These are phyloP conservation scores for Phyllopteryx taeniolatus DNA, from an alignment of 2,113 vertebrate species.

Conservation along the genomic window DNA sequence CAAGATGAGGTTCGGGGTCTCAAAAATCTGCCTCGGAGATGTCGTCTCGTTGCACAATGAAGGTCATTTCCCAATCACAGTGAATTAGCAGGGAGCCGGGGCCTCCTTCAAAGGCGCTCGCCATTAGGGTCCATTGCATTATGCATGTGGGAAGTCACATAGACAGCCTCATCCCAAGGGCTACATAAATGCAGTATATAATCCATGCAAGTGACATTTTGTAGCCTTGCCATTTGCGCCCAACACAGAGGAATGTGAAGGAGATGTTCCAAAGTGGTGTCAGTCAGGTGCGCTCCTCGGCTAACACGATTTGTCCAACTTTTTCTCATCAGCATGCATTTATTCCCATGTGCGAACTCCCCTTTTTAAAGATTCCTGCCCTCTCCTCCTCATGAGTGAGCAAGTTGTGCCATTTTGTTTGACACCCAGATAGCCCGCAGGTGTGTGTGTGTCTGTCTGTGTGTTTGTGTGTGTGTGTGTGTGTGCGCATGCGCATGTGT, in stretches of 20 bases:
- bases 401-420: constrained; percentile 38
- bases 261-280: constrained; percentile 26
- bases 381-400: constrained; percentile 36
- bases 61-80: constrained; percentile 67
- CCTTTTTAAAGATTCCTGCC: constrained; percentile 45
- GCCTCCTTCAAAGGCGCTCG: constrained; percentile 53
- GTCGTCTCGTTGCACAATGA: constrained; percentile 67
- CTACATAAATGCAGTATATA: constrained; percentile 60
- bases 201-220: constrained; percentile 52
- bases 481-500: constrained; percentile 35
- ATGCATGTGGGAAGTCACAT: constrained; percentile 52
- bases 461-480: constrained; percentile 49
- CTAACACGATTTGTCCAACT: constrained; percentile 35
- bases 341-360: constrained; percentile 53
- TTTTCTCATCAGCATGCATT: constrained; percentile 58
- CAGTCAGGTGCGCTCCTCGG: constrained; percentile 21
- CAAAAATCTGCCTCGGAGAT: constrained; percentile 54
- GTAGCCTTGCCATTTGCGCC: constrained; percentile 30
- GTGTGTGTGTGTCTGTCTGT: constrained; percentile 41
- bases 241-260: constrained; percentile 21
- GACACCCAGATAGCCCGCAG: constrained; percentile 59
- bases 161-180: constrained; percentile 51
- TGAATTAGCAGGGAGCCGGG: constrained; percentile 54
- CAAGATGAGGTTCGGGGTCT: constrained; percentile 1
- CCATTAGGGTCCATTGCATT: constrained; percentile 52